A percentile compares a stretch with the other conserved stretches of the same genome.
Conservation (phyloP, 2,797 vertebrate species). For the Gymnoscopelus microlampas region DNA sequence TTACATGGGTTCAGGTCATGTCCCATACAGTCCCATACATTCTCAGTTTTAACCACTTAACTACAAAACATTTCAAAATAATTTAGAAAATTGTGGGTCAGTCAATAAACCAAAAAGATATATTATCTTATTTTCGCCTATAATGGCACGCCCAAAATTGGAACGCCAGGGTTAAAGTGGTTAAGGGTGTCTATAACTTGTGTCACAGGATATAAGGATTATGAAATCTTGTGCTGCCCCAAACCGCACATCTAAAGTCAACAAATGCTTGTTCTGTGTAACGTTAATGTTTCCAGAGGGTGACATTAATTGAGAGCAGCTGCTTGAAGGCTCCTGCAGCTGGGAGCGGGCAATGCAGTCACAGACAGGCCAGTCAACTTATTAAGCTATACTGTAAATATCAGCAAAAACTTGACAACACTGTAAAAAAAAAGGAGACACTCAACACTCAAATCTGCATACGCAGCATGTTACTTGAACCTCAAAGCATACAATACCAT, state of each 20-base stretch:
- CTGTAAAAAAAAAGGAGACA: conserved; percentile 12
- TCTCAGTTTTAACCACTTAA: conserved; percentile 48
- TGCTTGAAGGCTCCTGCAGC: conserved; percentile 67
- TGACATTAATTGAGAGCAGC: conserved; percentile 77
- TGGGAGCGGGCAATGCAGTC: conserved; percentile 62
- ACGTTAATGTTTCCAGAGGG: conserved; percentile 72
- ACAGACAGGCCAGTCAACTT: conserved; percentile 50
- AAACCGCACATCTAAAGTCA: conserved; percentile 74
- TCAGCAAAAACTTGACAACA: conserved; percentile 32
- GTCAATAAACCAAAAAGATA: no score
- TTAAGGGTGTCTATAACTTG: conserved; percentile 64
- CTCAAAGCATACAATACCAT: neutral
- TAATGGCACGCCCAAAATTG: no score
- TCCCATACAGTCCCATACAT: conserved; percentile 38
- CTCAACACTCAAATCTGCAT: neutral
- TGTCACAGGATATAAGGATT: conserved; percentile 65
- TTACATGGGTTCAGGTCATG: conserved; percentile 58
- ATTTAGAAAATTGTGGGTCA: no score
- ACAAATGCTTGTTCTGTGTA: conserved; percentile 74
- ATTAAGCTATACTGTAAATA: conserved; percentile 34
- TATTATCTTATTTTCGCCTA: no score
- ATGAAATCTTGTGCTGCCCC: conserved; percentile 63
- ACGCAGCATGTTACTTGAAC: neutral
- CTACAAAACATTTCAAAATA: no score
- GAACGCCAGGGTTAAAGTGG: no score